Evolutionary conservation across 2,113 vertebrate species (phyloP), one percentile per base, ranked within the genome.

Genomic region (Hipposideros armiger): DNA sequence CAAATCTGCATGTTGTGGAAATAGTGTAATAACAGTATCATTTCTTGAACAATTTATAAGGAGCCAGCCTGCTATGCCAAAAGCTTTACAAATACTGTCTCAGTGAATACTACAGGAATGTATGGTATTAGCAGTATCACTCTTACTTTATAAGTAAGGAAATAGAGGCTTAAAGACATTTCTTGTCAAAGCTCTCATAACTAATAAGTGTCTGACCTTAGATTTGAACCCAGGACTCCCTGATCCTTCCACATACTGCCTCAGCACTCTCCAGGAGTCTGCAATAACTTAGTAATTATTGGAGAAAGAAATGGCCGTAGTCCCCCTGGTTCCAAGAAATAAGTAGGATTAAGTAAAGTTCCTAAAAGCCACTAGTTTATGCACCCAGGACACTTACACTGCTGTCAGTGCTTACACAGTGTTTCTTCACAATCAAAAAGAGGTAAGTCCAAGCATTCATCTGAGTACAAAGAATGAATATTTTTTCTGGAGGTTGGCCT

Each of bases 401-500:
- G 62, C 58, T 90, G 52, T 15, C 2, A 36, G 36, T 36, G 36
- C 36, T 36, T 36, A 36, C 36, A 36, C 36, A 36, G 36, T 36
- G 36, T 36, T 36, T 36, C 36, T 36, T 36, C 36, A 82, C 54
- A 96, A 93, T 96, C 87, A 83, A 74, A 84, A 93, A 80, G 28
- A 32, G 13, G 62, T 80, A 92, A 95, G 66, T 20, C 19, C 36
- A 58, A 17, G 42, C 40, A 90, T 93, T 74, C 56, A 47, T 85
- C 52, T 97, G 89, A 97, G 91, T 88, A 72, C 19, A 7, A 50
- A 40, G 87, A 91, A 60, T 87, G 87, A 90, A 96, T 87, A 70
- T 96, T 97, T 96, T 96, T 97, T 96, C 95, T 97, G 95, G 95
- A 97, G 93, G 40, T 11, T 4, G 91, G 73, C 94, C 92, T 78